Evolutionary conservation across 2,888 invertebrate genomes (phyloP), one percentile per base, ranked within the genome.

Genomic region (Lithosia quadra): DNA sequence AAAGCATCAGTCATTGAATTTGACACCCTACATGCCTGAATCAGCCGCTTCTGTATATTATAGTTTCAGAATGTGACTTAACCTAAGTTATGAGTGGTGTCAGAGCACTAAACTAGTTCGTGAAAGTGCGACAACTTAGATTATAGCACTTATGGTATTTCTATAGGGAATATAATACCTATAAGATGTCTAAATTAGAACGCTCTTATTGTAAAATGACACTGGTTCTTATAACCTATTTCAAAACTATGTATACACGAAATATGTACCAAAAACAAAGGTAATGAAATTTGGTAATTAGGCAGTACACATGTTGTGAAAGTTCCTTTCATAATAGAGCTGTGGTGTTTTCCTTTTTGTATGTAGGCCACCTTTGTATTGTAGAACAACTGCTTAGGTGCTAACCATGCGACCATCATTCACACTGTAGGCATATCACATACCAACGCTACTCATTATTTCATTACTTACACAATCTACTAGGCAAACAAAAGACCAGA

Each of bases 71-170:
- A 60, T 39, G 10, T 39, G 57, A 70, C 68, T 70, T 65, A 66
- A 67, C 72, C 70, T 74, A 69, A 79, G 70, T 72, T 63, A 67
- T 58, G 49, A 39, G 28, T 67, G 58, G n/a, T 65, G 71, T 67
- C 64, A 49, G n/a, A 65, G 58, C 62, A 67, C 69, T 72, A 58
- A 69, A 73, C 71, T 68, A 75, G 74, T 73, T 72, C 59, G 73
- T 65, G 67, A 77, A 77, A 75, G 76, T 43, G 18, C 73, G 79
- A 77, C 74, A 79, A 78, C 74, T 81, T 82, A 74, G 78, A 76
- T 75, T 74, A 74, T 55, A 58, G 70, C 81, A 82, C 81, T 83
- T 77, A 77, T 69, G 57, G 75, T 81, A 84, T 86, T 85, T 82
- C 86, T 86, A 79, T 67, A 62, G 86, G 83, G 86, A 77, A 76